Base-by-base conservation (phyloP, 2,888 invertebrate genomes). In the Dorcus hopei region DNA sequence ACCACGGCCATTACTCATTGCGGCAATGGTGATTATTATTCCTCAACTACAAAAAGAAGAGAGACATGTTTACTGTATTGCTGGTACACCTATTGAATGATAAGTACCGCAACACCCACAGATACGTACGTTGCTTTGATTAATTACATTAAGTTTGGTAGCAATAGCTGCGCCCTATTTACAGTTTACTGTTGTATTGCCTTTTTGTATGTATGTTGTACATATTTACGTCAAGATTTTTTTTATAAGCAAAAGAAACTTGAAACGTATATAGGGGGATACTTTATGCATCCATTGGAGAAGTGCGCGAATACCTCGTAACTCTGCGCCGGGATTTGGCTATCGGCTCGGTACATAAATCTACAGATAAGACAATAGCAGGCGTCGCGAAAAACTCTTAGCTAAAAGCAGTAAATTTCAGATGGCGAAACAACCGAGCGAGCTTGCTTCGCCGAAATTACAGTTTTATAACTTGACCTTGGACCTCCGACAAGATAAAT, bases 271-370 rank as follows among this genome's bases (percentile, higher is more conserved):
- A 33, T 6, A 33, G 26, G 26, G 26, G 26, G 26, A 33, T 33
- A 33, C 6, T 33, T 33, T 33, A 33, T 33, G 26, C 26, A 33
- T 33, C 26, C 26, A 4, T 3, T 19, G 50, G 59, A 57, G 58
- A 62, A 62, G 52, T 38, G 48, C 39, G 49, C 50, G 61, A 57
- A 56, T 61, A 58, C 58, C 56, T 58, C 62, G 59, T 62, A 62
- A 62, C 59, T 62, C 59, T 54, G 59, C 54, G 40, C 57, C 55
- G 54, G 59, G 63, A 63, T 61, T 63, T 63, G 58, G 61, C 53
- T 57, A 60, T 59, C 60, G 61, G 49, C 58, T 52, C 56, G 59
- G 59, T 43, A 56, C 58, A 63, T 63, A 63, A 63, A 63, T 63
- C 58, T 61, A 54, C 51, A 59, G 57, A 47, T 47, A 47, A 47